Evolutionary conservation across 2,888 invertebrate genomes (phyloP).

Genomic region (Pelosia muscerda): DNA sequence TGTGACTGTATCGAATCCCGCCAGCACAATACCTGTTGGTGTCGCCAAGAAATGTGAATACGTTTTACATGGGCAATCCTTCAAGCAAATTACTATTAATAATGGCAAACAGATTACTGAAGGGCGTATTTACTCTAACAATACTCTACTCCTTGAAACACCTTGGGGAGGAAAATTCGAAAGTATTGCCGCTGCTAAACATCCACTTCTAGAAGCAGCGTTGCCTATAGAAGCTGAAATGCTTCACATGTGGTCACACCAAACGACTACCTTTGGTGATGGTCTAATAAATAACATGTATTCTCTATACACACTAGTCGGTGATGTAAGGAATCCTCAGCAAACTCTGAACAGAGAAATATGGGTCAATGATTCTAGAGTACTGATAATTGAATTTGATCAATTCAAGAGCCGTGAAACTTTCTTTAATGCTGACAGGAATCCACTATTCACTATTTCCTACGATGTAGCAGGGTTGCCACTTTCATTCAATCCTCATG

Average conservation of each 20-base stretch:
- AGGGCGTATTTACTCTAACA: conserved; percentile 92
- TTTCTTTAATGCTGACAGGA: conserved; percentile 94
- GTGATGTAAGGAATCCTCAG: conserved; percentile 94
- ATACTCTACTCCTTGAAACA: conserved; percentile 91
- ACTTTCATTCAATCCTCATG: conserved; percentile 93
- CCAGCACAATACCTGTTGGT: conserved; percentile 84
- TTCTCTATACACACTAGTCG: conserved; percentile 93
- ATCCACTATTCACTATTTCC: conserved; percentile 93
- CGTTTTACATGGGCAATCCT: conserved; percentile 88
- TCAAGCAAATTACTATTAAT: conserved; percentile 89
- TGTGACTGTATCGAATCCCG: conserved; percentile 89
- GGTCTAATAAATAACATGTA: conserved; percentile 92
- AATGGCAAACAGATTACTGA: conserved; percentile 91
- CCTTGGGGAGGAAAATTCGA: conserved; percentile 92
- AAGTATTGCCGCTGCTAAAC: conserved; percentile 92
- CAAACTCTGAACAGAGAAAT: conserved; percentile 94
- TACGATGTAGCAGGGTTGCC: conserved; percentile 97
- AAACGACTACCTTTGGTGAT: conserved; percentile 92
- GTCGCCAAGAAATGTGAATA: conserved; percentile 87
- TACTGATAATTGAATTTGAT: conserved; percentile 97
- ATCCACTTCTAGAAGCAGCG: conserved; percentile 93
- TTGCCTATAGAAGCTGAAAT: conserved; percentile 96
- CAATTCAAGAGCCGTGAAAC: conserved; percentile 96
- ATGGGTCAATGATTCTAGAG: conserved; percentile 96
- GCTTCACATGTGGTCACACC: conserved; percentile 96